Evolutionary conservation across 2,888 invertebrate species (phyloP).

Genomic region (Nycteola revayana): DNA sequence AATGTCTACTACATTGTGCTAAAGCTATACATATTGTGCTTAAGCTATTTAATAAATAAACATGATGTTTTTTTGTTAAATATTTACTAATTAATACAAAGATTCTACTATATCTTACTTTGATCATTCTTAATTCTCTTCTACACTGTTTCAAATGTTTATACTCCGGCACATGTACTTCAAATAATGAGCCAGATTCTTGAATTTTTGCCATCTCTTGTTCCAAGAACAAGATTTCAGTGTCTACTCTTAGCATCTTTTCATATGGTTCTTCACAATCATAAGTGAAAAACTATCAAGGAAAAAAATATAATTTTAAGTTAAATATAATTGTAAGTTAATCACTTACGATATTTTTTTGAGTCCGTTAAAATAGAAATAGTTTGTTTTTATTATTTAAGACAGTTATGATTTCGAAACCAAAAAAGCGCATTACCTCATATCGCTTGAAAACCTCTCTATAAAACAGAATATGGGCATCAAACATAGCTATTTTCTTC

Average conservation of each 20-base stretch:
- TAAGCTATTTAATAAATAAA: no score
- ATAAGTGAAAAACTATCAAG: slow-evolving; percentile 86
- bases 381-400: no score
- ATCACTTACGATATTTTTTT: no score
- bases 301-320: no score
- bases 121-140: slow-evolving; percentile 93
- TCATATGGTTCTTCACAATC: slow-evolving; percentile 88
- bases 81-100: no score
- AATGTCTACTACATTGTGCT: no score
- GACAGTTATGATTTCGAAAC: no score
- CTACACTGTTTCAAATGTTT: slow-evolving; percentile 95
- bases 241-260: slow-evolving; percentile 88
- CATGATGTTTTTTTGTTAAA: no score
- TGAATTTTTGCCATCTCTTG: slow-evolving; percentile 93
- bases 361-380: no score
- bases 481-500: slow-evolving; percentile 92
- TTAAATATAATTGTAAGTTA: no score
- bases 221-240: slow-evolving; percentile 89
- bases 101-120: slow-evolving; percentile 82
- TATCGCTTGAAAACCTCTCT: slow-evolving; percentile 93
- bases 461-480: slow-evolving; percentile 90
- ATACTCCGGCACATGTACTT: slow-evolving; percentile 97
- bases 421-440: slow-evolving; percentile 56
- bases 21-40: no score
- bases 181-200: slow-evolving; percentile 95